Evolutionary conservation across 1,140 invertebrate genomes (phyloP).

Genomic region (Heliothis virescens): DNA sequence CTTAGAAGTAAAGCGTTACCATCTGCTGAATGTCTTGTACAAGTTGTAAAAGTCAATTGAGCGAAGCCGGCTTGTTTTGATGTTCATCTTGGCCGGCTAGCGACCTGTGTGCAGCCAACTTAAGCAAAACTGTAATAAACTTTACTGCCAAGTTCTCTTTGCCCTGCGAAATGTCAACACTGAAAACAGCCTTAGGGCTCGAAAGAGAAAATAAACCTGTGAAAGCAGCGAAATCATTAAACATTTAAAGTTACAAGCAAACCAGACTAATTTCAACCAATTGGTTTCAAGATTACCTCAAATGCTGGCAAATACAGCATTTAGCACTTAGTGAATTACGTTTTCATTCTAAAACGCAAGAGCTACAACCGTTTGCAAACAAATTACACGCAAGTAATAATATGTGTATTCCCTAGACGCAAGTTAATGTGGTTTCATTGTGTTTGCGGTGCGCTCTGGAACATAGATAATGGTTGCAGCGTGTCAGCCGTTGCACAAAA

Average conservation of each 20-base stretch:
- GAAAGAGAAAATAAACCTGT: not conserved
- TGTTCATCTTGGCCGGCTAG: not conserved
- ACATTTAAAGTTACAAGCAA: conserved; percentile 6
- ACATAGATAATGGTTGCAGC: conserved; percentile 46
- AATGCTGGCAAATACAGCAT: conserved; percentile 4
- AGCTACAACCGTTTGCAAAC: conserved; percentile 25
- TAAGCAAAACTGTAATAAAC: conserved; percentile 35
- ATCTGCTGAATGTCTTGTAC: conserved; percentile 14
- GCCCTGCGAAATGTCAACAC: not conserved
- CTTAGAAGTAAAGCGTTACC: not conserved
- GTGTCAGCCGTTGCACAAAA: conserved; percentile 43
- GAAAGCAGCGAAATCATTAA: not conserved
- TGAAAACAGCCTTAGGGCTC: not conserved
- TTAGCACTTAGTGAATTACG: conserved; percentile 7
- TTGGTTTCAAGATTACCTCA: conserved; percentile 9
- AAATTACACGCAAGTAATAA: conserved; percentile 41
- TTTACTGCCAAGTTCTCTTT: not conserved
- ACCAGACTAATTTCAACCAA: conserved; percentile 3
- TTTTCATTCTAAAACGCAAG: not conserved
- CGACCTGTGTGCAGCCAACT: conserved; percentile 15
- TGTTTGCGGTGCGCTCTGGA: conserved; percentile 30
- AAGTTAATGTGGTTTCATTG: conserved; percentile 46
- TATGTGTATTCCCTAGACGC: conserved; percentile 42
- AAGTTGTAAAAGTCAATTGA: conserved; percentile 34
- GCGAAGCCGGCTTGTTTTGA: conserved; percentile 25